Evolutionary conservation across 2,113 vertebrate species (phyloP).

Genomic region (Mesitornis unicolor): DNA sequence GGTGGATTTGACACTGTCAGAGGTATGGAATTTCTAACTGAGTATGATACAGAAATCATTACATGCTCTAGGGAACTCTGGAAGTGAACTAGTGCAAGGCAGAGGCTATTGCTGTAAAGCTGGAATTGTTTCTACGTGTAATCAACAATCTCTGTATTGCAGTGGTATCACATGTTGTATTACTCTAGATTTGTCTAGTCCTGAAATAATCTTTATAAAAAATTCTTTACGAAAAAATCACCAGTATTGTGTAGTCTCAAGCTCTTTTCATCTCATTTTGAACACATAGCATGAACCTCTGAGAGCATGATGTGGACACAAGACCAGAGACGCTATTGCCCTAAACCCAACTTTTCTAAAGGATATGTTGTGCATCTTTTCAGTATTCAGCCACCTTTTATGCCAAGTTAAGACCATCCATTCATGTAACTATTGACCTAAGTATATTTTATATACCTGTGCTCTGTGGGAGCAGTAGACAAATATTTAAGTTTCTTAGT

Average conservation of each 20-base stretch:
- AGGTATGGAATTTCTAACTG: conserved; percentile 15
- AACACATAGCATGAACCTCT: background rate
- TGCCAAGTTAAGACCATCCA: background rate
- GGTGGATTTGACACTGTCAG: background rate
- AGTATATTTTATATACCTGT: background rate
- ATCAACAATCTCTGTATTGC: background rate
- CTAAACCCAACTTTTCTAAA: background rate
- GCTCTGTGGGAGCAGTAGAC: background rate
- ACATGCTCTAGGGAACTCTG: background rate
- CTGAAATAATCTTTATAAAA: conserved; percentile 26
- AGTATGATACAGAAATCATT: background rate
- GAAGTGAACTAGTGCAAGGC: background rate
- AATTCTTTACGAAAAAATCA: background rate
- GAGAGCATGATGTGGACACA: background rate
- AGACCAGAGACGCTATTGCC: background rate
- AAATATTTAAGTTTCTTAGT: background rate
- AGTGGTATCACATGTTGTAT: background rate
- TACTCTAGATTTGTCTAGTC: background rate
- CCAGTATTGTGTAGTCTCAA: background rate
- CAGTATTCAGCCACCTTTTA: background rate
- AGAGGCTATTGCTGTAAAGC: background rate
- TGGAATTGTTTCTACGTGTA: background rate
- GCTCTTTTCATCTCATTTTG: background rate
- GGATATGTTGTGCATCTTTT: background rate
- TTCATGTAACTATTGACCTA: background rate